Conservation (phyloP, 2,113 vertebrate species). For the Lanius collurio region DNA sequence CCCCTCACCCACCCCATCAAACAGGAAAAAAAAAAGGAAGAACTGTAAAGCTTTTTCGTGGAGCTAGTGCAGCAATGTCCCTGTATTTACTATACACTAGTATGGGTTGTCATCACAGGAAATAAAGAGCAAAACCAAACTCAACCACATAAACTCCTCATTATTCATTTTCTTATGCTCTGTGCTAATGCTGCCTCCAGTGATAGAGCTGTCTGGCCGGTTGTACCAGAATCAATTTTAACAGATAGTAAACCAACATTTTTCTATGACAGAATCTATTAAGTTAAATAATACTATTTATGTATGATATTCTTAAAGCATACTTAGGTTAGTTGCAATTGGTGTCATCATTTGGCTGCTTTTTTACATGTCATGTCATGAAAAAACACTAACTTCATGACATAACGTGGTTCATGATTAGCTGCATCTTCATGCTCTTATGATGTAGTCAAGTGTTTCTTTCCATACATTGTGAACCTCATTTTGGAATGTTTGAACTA, state of each 20-base stretch:
- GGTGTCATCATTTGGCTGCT: neutral
- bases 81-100: neutral
- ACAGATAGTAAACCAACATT: neutral
- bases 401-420: neutral
- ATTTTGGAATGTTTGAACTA: neutral
- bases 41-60: neutral
- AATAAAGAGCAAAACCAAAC: neutral
- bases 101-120: neutral
- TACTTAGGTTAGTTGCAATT: neutral
- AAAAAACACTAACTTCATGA: neutral
- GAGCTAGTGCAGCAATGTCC: neutral
- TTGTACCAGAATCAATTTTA: neutral
- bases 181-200: neutral
- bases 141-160: neutral
- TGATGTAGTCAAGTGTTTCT: neutral
- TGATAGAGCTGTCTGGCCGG: neutral
- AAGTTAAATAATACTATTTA: neutral
- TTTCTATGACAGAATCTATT: neutral
- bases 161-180: neutral
- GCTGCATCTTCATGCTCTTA: neutral
- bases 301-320: neutral
- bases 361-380: neutral
- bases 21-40: fast-evolving
- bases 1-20: neutral
- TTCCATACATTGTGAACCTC: neutral